These are phyloP conservation scores for Spinibarbus caldwelli DNA, from an alignment of 2,797 vertebrate genomes.

Conservation along the genomic window DNA sequence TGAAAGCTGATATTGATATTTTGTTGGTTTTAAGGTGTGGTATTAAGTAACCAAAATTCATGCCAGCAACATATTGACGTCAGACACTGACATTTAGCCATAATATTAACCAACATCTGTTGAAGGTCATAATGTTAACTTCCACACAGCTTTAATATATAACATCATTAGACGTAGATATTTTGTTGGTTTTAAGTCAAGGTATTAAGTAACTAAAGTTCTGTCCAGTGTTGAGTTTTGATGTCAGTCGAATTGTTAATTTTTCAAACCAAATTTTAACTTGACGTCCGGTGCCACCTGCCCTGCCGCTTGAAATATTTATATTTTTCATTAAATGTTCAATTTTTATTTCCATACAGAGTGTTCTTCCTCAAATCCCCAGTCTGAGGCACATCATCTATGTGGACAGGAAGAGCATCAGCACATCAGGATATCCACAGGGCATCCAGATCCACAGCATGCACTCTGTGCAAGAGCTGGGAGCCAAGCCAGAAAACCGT, in stretches of 20 bases:
- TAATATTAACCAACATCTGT: too few relatives aligned
- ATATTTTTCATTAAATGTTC: background rate
- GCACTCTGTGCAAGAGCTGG: conserved; percentile 87
- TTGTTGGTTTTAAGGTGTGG: background rate
- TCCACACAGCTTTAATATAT: background rate
- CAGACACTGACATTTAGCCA: background rate
- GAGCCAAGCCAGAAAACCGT: conserved; percentile 89
- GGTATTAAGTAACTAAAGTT: background rate
- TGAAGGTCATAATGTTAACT: too few relatives aligned
- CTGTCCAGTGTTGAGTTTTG: background rate
- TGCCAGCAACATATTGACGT: too few relatives aligned
- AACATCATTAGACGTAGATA: background rate
- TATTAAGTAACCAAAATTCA: background rate
- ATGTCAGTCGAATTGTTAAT: background rate
- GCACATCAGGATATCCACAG: conserved; percentile 85
- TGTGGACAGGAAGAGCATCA: conserved; percentile 88
- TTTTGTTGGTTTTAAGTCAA: too few relatives aligned
- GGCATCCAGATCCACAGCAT: conserved; percentile 88
- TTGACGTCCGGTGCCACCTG: background rate
- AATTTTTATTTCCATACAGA: conserved; percentile 69
- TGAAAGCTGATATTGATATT: background rate
- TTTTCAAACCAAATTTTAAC: background rate
- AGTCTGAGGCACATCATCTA: conserved; percentile 92
- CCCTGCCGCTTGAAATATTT: background rate
- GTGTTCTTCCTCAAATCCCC: conserved; percentile 81